Evolutionary conservation across 2,888 invertebrate species (phyloP), one percentile per base, ranked within the genome.

Genomic region (Hofmannophila pseudospretella): DNA sequence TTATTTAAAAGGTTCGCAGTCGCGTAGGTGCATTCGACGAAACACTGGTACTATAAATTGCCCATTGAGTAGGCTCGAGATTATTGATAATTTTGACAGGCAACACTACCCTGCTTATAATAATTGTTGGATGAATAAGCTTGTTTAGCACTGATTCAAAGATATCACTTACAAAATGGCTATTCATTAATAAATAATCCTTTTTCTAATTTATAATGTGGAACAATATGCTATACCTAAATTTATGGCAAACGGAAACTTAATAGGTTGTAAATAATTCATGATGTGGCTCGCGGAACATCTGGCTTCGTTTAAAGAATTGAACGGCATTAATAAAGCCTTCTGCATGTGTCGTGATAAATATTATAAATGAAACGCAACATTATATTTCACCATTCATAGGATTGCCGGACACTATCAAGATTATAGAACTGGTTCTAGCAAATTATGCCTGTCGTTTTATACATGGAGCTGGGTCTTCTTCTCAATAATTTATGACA

Each of bases 401-500:
- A 28, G 41, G 44, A 47, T 47, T 42, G 44, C 33, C 44, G 29
- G 31, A 28, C 13, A 22, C 42, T 45, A 55, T 56, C 47, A 41
- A 43, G 51, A 51, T 54, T 52, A n/a, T n/a, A 39, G 47, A 75
- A 77, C 80, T 58, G 72, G 80, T 80, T 76, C 49, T 46, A 61
- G 67, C 58, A 72, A 76, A 76, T 77, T 73, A 72, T 67, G 64
- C 66, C 54, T 64, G 68, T 72, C 67, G 63, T 54, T 67, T 67
- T 68, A 65, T 62, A 65, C 26, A 16, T 14, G 63, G 67, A 64
- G 68, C 64, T 66, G 70, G 63, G 53, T 72, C 78, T 66, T 73
- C 72, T 67, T 57, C 51, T 61, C 54, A 61, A 70, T 76, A 73
- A 77, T 74, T 79, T 76, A 77, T 68, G 64, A 58, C 58, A 56